A percentile compares a stretch with the other conserved stretches of the same genome.
Conservation (phyloP, 1,140 invertebrate species). For the Hyles euphorbiae region DNA sequence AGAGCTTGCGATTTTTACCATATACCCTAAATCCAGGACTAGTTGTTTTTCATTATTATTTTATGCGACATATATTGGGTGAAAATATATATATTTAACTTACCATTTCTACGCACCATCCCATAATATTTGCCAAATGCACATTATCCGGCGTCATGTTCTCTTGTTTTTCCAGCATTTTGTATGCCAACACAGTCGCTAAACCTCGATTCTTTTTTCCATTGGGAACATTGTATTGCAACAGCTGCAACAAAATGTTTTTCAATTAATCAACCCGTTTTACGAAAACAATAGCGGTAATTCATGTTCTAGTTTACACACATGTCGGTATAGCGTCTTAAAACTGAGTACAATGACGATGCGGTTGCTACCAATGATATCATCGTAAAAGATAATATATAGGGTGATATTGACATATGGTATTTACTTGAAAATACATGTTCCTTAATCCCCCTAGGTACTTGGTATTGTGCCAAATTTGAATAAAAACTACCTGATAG, state of each 20-base stretch:
- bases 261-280: neutral
- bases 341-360: neutral
- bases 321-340: neutral
- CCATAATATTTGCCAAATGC: constrained; percentile 87
- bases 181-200: constrained; percentile 87
- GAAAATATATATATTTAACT: constrained; percentile 38
- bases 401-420: too few relatives aligned
- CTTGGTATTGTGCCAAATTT: too few relatives aligned
- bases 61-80: neutral
- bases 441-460: too few relatives aligned
- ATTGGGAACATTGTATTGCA: constrained; percentile 89
- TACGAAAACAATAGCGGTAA: constrained; percentile 2
- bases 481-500: too few relatives aligned
- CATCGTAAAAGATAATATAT: neutral
- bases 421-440: too few relatives aligned
- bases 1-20: too few relatives aligned
- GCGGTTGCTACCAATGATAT: neutral
- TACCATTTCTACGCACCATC: constrained; percentile 97
- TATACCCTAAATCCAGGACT: too few relatives aligned
- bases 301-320: constrained; percentile 1
- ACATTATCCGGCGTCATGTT: constrained; percentile 86
- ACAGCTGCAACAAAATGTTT: constrained; percentile 72
- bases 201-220: constrained; percentile 90
- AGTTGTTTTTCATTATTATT: too few relatives aligned
- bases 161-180: constrained; percentile 79